Evolutionary conservation across 2,888 invertebrate genomes (phyloP), one percentile per base, ranked within the genome.

Genomic region (Ormyrus thymus): DNA sequence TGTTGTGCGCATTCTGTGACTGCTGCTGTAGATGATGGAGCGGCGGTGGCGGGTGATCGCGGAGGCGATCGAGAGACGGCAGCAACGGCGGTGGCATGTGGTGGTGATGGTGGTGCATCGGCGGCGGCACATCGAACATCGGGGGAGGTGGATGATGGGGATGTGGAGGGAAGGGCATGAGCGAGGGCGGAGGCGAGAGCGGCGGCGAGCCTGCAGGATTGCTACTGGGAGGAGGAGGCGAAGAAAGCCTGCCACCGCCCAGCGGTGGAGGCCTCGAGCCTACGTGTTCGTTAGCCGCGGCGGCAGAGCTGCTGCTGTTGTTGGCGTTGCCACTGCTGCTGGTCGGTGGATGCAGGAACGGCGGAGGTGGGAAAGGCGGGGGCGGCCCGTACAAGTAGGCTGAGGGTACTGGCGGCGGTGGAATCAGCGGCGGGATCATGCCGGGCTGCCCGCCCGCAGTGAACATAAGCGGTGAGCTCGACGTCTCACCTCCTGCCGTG

Each of bases 311-410:
- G 91, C 84, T 91, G 29, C 29, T 29, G 29, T 29, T 29, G 29
- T 29, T 29, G 29, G 29, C 29, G 4, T 29, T 29, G 29, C 29
- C 29, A 3, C 29, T 29, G 29, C 29, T 29, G 29, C 29, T 29
- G 29, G 81, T 11, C 84, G 43, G 56, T 59, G 84, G 82, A 15
- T 64, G 65, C 76, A 93, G 93, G 78, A 92, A 91, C 82, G 92
- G 92, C 71, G 92, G 92, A 82, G 92, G 92, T 80, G 92, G 91
- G 81, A 93, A 91, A 81, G 93, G 92, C 78, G 92, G 92, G 92
- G 72, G 29, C 29, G 29, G 29, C 29, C 29, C 29, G 73, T 85
- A 87, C 64, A 88, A 82, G 71, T 85, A 89, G 58, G 29, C 29
- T 4, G 29, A 13, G 48, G 62, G n/a, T 45, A 29, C 43, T 7